These are phyloP conservation scores for Paguma larvata DNA, from an alignment of 2,797 vertebrate genomes.

Conservation along the genomic window DNA sequence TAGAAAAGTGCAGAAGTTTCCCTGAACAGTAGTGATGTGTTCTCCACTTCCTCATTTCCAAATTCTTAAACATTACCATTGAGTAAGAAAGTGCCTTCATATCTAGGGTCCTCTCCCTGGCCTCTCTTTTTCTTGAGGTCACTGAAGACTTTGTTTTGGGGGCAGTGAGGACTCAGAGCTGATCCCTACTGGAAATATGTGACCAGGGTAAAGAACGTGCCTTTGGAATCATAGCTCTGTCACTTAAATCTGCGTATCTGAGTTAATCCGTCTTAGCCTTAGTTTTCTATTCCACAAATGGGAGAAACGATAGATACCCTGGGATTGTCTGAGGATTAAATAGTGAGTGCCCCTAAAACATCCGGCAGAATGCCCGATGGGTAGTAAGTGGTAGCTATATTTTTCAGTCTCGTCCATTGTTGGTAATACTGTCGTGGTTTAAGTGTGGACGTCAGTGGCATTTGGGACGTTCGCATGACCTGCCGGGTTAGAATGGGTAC, in stretches of 20 bases:
- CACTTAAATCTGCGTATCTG: too few species aligned
- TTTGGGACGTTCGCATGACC: background rate
- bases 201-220: background rate
- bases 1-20: background rate
- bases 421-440: background rate
- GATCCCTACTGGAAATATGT: background rate
- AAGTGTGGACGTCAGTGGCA: background rate
- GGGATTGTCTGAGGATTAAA: background rate
- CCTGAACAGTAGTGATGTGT: background rate
- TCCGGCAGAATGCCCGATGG: background rate
- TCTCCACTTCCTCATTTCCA: background rate
- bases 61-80: background rate
- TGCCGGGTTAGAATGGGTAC: background rate
- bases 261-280: background rate
- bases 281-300: background rate
- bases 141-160: background rate
- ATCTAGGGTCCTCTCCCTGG: background rate
- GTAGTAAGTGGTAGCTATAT: background rate
- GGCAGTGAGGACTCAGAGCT: background rate
- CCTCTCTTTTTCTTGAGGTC: background rate
- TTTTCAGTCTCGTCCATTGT: background rate
- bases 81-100: background rate
- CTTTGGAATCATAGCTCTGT: background rate
- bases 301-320: too few species aligned
- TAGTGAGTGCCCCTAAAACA: too few species aligned